Conservation (phyloP, 1,140 invertebrate genomes). For the Drosophila neocordata region DNA sequence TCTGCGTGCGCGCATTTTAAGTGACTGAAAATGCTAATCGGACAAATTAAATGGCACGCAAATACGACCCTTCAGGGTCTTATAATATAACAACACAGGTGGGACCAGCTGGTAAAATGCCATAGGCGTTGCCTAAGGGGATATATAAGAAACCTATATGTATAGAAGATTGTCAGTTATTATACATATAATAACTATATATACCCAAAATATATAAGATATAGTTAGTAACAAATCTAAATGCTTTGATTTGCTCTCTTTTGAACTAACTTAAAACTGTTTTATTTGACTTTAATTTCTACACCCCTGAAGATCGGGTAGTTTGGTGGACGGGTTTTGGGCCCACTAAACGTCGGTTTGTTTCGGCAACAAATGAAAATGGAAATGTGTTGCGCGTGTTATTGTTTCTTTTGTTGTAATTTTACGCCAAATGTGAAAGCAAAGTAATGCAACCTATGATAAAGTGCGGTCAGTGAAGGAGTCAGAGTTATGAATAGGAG, state of each 20-base stretch:
- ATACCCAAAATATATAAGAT: no score
- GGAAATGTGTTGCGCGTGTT: conserved; percentile 18
- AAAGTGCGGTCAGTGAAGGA: background rate
- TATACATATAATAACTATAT: no score
- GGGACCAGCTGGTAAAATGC: background rate
- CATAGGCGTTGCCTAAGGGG: background rate
- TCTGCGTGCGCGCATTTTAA: conserved; percentile 74
- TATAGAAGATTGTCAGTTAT: no score
- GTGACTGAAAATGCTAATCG: conserved; percentile 78
- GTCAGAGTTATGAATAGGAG: background rate
- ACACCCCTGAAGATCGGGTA: background rate
- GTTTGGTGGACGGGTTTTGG: conserved; percentile 7
- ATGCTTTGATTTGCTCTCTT: no score
- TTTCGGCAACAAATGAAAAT: conserved; percentile 45
- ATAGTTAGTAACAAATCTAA: no score
- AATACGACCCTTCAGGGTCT: conserved; percentile 34
- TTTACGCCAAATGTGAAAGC: conserved; percentile 55
- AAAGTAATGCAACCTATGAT: conserved; percentile 27
- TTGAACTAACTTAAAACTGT: no score
- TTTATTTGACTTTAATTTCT: no score
- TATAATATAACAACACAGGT: no score
- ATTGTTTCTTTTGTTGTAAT: conserved; percentile 37
- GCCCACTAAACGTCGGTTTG: conserved; percentile 59
- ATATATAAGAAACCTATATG: background rate
- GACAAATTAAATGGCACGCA: conserved; percentile 79